phyloP scores from a whole-genome alignment of 2,888 invertebrate genomes.

The Sclerodermus sp. region DNA sequence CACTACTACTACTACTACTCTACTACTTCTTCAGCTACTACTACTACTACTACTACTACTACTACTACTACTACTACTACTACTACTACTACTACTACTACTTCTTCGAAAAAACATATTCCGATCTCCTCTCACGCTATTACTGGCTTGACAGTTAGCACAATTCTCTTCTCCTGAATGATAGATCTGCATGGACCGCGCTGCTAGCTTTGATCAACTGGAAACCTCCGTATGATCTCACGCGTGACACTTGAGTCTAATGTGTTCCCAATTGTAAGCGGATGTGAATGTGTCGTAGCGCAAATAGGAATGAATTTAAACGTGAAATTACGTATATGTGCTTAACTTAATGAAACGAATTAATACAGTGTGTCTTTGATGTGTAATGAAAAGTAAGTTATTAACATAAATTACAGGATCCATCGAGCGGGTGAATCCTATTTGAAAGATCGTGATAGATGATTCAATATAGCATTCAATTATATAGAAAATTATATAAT shows the following conservation, averaged over 20 bases:
- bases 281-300: conserved; percentile 33
- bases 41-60: not conserved
- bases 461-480: too few species aligned
- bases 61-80: too few species aligned
- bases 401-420: too few species aligned
- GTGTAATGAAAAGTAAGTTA: not conserved
- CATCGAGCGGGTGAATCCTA: too few species aligned
- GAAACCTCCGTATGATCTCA: conserved; percentile 24
- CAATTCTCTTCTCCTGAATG: conserved; percentile 26
- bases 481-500: too few species aligned
- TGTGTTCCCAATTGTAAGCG: conserved; percentile 17
- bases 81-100: too few species aligned
- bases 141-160: conserved; percentile 28
- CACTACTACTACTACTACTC: not conserved
- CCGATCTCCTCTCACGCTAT: conserved; percentile 16
- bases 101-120: not conserved
- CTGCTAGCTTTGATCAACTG: conserved; percentile 38
- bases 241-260: conserved; percentile 20
- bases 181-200: conserved; percentile 22
- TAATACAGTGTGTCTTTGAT: conserved; percentile 45
- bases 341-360: conserved; percentile 46
- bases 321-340: conserved; percentile 38
- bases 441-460: too few species aligned
- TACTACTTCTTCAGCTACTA: not conserved
- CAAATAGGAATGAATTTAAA: conserved; percentile 27